Evolutionary conservation across 2,888 invertebrate species (phyloP).

Genomic region (Rhagium mordax): DNA sequence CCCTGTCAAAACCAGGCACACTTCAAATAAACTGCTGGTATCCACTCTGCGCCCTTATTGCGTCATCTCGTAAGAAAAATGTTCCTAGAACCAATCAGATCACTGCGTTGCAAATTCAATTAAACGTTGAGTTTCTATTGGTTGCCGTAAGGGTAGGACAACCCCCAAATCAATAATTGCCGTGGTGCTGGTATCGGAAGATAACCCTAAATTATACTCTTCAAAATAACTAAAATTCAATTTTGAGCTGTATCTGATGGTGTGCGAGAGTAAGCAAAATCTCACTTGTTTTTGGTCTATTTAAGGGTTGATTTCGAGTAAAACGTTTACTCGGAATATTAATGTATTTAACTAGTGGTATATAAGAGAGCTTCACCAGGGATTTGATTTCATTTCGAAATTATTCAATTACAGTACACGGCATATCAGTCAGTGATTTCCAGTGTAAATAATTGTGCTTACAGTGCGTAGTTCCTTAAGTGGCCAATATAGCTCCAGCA

Average conservation of each 20-base stretch:
- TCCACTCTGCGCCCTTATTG: slow-evolving; percentile 2
- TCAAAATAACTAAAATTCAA: neutral
- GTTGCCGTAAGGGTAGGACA: slow-evolving; percentile 34
- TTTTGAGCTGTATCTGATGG: neutral
- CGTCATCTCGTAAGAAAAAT: neutral
- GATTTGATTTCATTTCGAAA: slow-evolving; percentile 49
- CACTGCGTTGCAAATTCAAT: slow-evolving; percentile 20
- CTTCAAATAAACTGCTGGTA: slow-evolving; percentile 35
- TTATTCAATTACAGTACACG: slow-evolving; percentile 35
- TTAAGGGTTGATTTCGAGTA: neutral
- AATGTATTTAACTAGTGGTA: slow-evolving; percentile 33
- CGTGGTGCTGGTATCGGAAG: neutral
- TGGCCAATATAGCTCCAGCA: slow-evolving; percentile 49
- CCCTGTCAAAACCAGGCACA: slow-evolving; percentile 59
- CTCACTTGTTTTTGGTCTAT: neutral
- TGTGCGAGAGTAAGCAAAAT: neutral
- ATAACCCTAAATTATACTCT: neutral
- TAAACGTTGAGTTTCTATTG: slow-evolving; percentile 46
- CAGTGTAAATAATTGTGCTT: neutral
- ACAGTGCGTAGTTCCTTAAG: slow-evolving; percentile 29
- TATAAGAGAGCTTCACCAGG: slow-evolving; percentile 58
- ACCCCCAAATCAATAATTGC: slow-evolving; percentile 48
- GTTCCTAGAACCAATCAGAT: slow-evolving; percentile 29
- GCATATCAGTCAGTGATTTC: slow-evolving; percentile 4
- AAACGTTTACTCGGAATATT: neutral